These are phyloP conservation scores for Montipora sp. DNA, from an alignment of 64 coral and sea anemone genomes.

Conservation along the genomic window DNA sequence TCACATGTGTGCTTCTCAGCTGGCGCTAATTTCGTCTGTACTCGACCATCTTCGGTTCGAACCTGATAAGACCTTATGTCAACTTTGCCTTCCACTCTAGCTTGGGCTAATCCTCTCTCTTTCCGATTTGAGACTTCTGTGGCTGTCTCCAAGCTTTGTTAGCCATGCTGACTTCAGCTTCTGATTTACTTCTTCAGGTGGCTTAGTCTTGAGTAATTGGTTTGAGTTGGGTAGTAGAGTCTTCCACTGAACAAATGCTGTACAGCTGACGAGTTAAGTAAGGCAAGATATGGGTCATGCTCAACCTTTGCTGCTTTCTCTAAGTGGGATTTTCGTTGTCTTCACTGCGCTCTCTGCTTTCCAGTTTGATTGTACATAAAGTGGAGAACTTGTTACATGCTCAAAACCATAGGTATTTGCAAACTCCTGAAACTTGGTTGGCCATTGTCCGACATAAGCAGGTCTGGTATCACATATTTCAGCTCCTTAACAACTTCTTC, in stretches of 20 bases:
- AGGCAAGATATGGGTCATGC: neutral
- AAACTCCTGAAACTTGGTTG: slow-evolving; percentile 1
- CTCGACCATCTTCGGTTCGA: slow-evolving; percentile 2
- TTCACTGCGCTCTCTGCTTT: neutral
- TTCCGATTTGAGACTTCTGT: neutral
- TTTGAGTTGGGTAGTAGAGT: neutral
- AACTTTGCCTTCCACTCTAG: slow-evolving; percentile 4
- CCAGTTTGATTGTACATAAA: slow-evolving; percentile 5
- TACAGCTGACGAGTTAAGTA: neutral
- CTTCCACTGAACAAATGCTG: neutral
- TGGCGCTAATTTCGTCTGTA: slow-evolving; percentile 1
- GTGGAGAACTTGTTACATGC: slow-evolving; percentile 41
- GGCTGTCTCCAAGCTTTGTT: neutral
- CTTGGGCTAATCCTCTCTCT: neutral
- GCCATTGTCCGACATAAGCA: slow-evolving; percentile 33
- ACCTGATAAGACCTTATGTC: slow-evolving; percentile 27
- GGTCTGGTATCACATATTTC: slow-evolving; percentile 56
- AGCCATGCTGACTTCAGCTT: too few relatives aligned
- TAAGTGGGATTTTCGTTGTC: slow-evolving; percentile 12
- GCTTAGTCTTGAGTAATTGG: neutral
- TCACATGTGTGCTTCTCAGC: neutral
- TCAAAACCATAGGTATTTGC: slow-evolving; percentile 16
- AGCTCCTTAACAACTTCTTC: neutral
- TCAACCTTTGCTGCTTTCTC: neutral
- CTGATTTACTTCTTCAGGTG: neutral